phyloP scores from a whole-genome alignment of 2,797 vertebrate genomes.

The Lagorchestes hirsutus region DNA sequence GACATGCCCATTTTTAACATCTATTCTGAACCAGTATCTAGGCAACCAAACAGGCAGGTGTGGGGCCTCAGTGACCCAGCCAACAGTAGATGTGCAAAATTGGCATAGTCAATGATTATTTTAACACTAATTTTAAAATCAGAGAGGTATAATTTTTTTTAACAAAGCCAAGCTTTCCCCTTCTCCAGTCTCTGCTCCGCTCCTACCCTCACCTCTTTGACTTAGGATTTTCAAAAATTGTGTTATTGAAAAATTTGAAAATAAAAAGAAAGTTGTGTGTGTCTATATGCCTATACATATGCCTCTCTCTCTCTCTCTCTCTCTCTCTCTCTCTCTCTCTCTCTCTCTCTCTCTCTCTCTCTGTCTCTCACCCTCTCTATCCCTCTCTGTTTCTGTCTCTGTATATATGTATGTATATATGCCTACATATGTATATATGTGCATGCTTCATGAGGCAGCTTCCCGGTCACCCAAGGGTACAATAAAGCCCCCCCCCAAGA shows the following conservation, averaged over 20 bases:
- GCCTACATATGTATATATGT: too few species aligned
- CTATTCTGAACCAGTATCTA: not conserved
- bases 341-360: too few species aligned
- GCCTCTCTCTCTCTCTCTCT: too few species aligned
- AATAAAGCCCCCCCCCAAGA: too few species aligned
- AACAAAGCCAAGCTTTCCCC: not conserved
- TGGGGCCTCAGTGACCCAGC: not conserved
- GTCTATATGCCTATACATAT: too few species aligned
- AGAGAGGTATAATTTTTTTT: not conserved
- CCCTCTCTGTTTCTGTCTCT: too few species aligned
- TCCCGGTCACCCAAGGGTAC: too few species aligned
- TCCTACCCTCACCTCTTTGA: not conserved
- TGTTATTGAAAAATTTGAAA: not conserved
- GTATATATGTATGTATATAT: too few species aligned
- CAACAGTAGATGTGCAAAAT: not conserved
- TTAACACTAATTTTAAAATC: not conserved
- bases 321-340: too few species aligned
- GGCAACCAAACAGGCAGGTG: constrained; percentile 26
- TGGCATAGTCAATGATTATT: not conserved
- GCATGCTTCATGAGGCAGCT: too few species aligned
- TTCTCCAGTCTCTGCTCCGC: not conserved
- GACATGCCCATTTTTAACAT: not conserved
- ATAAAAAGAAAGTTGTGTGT: not conserved
- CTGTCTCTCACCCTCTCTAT: too few species aligned
- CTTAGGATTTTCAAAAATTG: not conserved